A percentile compares a stretch with the other conserved stretches of the same genome.
Conservation (phyloP, 2,888 invertebrate species). For the Andrena marginata region DNA sequence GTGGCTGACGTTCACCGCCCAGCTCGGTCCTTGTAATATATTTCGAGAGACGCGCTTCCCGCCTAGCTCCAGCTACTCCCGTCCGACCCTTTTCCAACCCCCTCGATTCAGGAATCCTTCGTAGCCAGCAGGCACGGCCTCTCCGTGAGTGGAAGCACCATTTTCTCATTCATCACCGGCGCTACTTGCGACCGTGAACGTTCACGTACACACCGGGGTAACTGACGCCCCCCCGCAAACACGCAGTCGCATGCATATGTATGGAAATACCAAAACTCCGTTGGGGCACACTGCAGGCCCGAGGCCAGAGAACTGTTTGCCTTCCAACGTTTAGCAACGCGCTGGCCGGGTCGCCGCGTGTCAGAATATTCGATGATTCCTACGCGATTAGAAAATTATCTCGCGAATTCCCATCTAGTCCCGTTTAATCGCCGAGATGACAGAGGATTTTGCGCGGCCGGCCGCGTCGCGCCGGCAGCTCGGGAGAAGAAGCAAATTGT, state of each 20-base stretch:
- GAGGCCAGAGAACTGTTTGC: not conserved
- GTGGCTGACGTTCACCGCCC: slow-evolving; percentile 48
- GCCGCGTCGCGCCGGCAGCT: not conserved
- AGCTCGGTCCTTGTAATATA: slow-evolving; percentile 51
- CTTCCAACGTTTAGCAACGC: slow-evolving; percentile 27
- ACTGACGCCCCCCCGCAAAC: slow-evolving; percentile 14
- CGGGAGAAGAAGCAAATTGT: not conserved
- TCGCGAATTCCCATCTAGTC: not conserved
- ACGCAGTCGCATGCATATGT: slow-evolving; percentile 30
- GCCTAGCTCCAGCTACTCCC: slow-evolving; percentile 9
- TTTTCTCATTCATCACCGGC: slow-evolving; percentile 62
- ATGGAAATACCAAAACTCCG: slow-evolving; percentile 35
- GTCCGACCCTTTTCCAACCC: slow-evolving; percentile 13
- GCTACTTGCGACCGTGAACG: slow-evolving; percentile 17
- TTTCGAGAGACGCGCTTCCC: slow-evolving; percentile 44
- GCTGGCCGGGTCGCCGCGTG: slow-evolving; percentile 14
- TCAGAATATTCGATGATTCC: slow-evolving; percentile 1
- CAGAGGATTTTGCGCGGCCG: not conserved
- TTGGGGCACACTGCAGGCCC: not conserved
- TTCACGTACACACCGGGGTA: slow-evolving; percentile 1
- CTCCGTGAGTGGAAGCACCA: slow-evolving; percentile 24
- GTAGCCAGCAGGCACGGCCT: not conserved
- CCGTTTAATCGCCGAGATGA: not conserved
- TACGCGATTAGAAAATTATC: not conserved
- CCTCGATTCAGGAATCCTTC: slow-evolving; percentile 16